A percentile compares a stretch with the other conserved stretches of the same genome.
phyloP scores from a whole-genome alignment of 2,797 vertebrate species.

The Manis pentadactyla region DNA sequence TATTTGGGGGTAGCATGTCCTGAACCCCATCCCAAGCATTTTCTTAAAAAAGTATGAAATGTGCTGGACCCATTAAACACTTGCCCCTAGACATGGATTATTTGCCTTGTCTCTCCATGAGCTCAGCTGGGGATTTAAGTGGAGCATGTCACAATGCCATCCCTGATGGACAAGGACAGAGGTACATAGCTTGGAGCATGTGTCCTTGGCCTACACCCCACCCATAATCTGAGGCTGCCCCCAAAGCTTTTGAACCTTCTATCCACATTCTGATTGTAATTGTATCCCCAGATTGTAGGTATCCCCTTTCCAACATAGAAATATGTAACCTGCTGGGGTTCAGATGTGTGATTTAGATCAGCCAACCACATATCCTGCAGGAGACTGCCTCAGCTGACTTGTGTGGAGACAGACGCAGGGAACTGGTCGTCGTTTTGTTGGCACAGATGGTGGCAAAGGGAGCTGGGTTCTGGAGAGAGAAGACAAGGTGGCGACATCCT shows the following conservation, averaged over 20 bases:
- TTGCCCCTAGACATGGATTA: not conserved
- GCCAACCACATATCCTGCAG: accelerated
- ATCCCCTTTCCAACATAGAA: not conserved
- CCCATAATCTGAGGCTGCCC: not conserved
- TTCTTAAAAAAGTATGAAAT: not conserved
- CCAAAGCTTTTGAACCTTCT: not conserved
- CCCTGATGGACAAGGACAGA: not conserved
- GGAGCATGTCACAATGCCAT: accelerated
- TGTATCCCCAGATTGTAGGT: not conserved
- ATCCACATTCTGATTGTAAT: not conserved
- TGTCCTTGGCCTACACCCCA: not conserved
- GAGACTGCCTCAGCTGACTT: accelerated
- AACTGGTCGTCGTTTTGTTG: not conserved
- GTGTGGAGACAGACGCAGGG: not conserved
- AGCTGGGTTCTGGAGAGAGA: not conserved
- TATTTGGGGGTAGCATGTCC: not conserved
- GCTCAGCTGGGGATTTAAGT: not conserved
- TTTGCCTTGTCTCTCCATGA: accelerated
- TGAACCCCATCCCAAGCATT: not conserved
- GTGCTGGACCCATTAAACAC: not conserved
- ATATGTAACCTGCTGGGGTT: not conserved
- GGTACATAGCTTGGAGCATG: not conserved
- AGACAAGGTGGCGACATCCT: not conserved
- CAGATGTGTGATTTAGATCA: not conserved
- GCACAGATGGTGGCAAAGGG: not conserved